Evolutionary conservation across 2,797 vertebrate genomes (phyloP).

Genomic region (Smutsia temminckii): DNA sequence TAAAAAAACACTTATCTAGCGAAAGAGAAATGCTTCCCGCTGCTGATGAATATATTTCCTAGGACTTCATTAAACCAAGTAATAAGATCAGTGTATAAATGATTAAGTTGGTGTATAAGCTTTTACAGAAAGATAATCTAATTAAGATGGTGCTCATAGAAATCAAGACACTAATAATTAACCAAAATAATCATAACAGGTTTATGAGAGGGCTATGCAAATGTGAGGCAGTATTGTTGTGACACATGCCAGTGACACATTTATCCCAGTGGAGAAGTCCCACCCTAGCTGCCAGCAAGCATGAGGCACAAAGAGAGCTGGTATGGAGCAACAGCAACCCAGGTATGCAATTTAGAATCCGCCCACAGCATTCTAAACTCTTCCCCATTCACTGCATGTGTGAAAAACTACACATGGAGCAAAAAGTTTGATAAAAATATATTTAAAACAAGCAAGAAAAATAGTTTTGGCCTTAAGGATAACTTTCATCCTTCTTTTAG

Average conservation of each 20-base stretch:
- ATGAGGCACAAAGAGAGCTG: accelerated
- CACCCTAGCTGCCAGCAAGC: background rate
- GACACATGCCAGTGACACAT: too few species aligned
- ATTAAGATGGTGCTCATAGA: slow-evolving; percentile 12
- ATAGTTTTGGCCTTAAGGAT: slow-evolving; percentile 79
- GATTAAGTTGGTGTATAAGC: slow-evolving; percentile 33
- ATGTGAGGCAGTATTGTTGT: background rate
- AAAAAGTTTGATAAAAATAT: slow-evolving; percentile 82
- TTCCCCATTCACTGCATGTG: background rate
- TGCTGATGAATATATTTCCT: background rate
- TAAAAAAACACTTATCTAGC: slow-evolving; percentile 32
- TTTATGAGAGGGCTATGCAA: background rate
- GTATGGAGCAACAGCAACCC: accelerated
- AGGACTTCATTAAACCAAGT: slow-evolving; percentile 43
- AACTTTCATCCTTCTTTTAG: slow-evolving; percentile 77
- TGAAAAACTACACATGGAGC: slow-evolving; percentile 67
- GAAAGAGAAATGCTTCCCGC: background rate
- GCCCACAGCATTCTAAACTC: background rate
- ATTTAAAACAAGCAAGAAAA: slow-evolving; percentile 80
- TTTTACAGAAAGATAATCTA: slow-evolving; percentile 58
- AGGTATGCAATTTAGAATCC: background rate
- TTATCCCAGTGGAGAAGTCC: background rate
- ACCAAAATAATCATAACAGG: background rate
- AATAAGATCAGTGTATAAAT: slow-evolving; percentile 25
- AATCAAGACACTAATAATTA: slow-evolving; percentile 32